Base-by-base conservation (phyloP, 1,140 invertebrate genomes). In the Penaeus chinensis region DNA sequence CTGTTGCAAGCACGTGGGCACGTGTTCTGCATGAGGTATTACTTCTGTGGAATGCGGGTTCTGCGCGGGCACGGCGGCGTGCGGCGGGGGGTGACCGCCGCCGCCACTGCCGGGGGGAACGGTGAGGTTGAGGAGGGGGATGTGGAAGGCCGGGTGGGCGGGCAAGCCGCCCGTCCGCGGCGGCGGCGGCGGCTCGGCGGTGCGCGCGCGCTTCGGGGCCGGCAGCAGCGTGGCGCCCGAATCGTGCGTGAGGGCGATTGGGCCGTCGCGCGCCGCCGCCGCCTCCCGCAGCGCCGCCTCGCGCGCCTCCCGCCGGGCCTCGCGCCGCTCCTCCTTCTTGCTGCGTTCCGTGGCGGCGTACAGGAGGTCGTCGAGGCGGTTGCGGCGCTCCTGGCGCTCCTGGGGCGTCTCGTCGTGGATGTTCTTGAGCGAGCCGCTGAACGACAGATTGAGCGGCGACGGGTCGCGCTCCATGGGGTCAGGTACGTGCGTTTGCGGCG, bases 391-490 rank as follows among this genome's bases (percentile, higher is more conserved):
- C 77, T 88, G 87, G 37, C 87, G 65, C 65, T 88, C 87, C 87
- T 88, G 87, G 69, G 87, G 87, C 11, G 87, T 88, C 37, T 88
- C 87, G 81, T 88, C 87, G 42, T 88, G 87, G 77, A 87, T 87
- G 37, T 84, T 88, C 74, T 84, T 88, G 27, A 88, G 62, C 19
- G 82, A 37, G 27, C 82, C 82, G 63, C 77, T 88, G 76, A 88
- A 88, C 22, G 87, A 88, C 22, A 88, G 82, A n/a, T 88, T 88
- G 8, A 88, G 82, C 27, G 87, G 87, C 32, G 87, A 88, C 61
- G 82, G 87, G 82, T 88, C 87, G 19, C 87, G 87, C 37, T 84
- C 87, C 37, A 79, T 22, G 66, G 82, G 87, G 69, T 88, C 87
- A 87, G 80, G 69, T 87, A 87, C 69, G 37, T 87, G 79, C 22